Conservation (phyloP, 2,888 invertebrate genomes). For the Eucera pruinosa region DNA sequence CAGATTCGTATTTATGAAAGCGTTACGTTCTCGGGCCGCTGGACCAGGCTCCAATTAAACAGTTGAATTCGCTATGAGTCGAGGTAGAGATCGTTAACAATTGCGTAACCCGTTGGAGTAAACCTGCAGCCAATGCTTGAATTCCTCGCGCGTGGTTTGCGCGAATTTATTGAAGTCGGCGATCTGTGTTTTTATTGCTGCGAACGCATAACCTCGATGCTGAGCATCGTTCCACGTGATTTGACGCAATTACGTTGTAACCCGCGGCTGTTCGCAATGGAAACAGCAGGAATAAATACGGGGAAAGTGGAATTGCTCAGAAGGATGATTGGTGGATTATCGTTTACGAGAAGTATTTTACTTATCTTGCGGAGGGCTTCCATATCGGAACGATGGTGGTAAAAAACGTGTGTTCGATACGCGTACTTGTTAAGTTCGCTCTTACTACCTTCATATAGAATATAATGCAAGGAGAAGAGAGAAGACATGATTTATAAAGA, state of each 20-base stretch:
- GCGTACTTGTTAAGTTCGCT: too few species aligned
- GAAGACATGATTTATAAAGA: too few species aligned
- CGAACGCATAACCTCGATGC: slow-evolving; percentile 10
- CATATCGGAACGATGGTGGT: too few species aligned
- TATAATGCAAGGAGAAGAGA: too few species aligned
- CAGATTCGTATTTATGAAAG: slow-evolving; percentile 16
- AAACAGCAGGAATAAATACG: neutral
- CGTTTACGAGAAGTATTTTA: neutral
- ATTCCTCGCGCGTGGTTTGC: slow-evolving; percentile 22
- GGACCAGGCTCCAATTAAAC: slow-evolving; percentile 20
- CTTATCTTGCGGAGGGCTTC: too few species aligned
- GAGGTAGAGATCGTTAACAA: slow-evolving; percentile 16
- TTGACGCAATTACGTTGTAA: slow-evolving; percentile 25
- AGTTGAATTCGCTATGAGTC: slow-evolving; percentile 31
- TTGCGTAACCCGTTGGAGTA: neutral
- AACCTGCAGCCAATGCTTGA: neutral
- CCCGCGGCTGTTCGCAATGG: neutral
- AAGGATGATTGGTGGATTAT: neutral
- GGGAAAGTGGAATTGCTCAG: neutral
- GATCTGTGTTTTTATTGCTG: slow-evolving; percentile 21
- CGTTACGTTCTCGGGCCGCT: neutral
- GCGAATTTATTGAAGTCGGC: slow-evolving; percentile 30
- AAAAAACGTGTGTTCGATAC: too few species aligned
- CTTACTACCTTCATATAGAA: too few species aligned
- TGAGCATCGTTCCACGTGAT: neutral